These are phyloP conservation scores for Cancer borealis DNA, from an alignment of 2,888 invertebrate genomes.

Conservation along the genomic window DNA sequence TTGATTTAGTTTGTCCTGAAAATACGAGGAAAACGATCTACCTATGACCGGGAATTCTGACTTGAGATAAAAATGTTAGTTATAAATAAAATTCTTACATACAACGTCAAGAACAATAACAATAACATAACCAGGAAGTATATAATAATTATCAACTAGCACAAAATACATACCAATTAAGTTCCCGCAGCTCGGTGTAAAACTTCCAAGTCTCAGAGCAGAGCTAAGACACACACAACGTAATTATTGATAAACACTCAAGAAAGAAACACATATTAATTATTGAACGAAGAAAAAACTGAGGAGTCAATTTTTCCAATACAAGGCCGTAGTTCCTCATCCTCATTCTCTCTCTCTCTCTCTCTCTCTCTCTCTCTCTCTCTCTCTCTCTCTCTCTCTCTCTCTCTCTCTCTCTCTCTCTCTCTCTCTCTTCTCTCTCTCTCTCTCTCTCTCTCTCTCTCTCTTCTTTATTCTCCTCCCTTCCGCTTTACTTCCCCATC, in stretches of 20 bases:
- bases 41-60: too few relatives aligned
- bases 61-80: neutral
- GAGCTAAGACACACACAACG: neutral
- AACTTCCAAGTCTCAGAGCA: neutral
- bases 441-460: slow-evolving; percentile 54
- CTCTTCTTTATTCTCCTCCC: neutral
- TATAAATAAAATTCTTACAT: neutral
- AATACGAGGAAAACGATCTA: neutral
- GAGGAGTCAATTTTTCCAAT: neutral
- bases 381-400: slow-evolving; percentile 46
- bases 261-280: neutral
- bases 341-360: neutral
- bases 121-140: neutral
- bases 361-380: slow-evolving; percentile 44
- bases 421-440: neutral
- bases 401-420: slow-evolving; percentile 62
- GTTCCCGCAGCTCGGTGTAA: neutral
- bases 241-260: neutral
- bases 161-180: neutral
- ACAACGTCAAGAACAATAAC: neutral
- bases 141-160: neutral
- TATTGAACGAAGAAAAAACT: neutral
- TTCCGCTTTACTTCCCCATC: slow-evolving; percentile 8
- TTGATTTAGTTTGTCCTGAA: neutral
- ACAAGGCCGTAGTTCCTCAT: neutral